Base-by-base conservation (phyloP, 2,888 invertebrate species). In the Megastigmus dorsalis region DNA sequence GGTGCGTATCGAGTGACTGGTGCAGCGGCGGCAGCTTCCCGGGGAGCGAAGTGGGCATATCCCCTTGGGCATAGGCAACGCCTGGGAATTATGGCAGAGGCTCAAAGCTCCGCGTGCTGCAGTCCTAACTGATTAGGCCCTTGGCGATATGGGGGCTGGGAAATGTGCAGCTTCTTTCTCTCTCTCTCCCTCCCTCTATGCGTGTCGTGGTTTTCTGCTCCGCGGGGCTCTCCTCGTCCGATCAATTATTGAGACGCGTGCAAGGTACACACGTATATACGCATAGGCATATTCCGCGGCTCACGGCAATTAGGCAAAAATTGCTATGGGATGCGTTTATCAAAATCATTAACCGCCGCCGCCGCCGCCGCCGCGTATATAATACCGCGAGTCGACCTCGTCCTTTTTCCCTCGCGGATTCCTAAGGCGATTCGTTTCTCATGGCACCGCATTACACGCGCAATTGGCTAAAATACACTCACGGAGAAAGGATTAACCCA, bases 401-500 rank as follows among this genome's bases (percentile, higher is more conserved):
- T 59, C 63, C 72, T 62, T 62, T 68, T 74, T 76, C 55, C 65
- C 52, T 38, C 30, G 38, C 13, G 10, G 10, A 13, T 38, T 60
- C 62, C 60, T 70, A 30, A 55, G 23, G 43, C 18, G 18, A 18
- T 3, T 6, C 13, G 38, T 2, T 18, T 18, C 45, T 45, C 45
- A 18, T n/a, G n/a, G n/a, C n/a, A n/a, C n/a, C n/a, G n/a, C n/a
- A n/a, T n/a, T 10, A 15, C 50, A 63, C 59, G 30, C n/a, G 48
- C 68, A 75, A 66, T 67, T 63, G 52, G 71, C 59, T 74, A 74
- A 75, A 73, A 75, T 69, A 69, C 70, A 48, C 77, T 70, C 73
- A 57, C 75, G 67, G 60, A 78, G 75, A 71, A 74, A 71, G 76
- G 77, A 80, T 80, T 80, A 81, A 81, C 80, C 81, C 78, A 81